Percentiles rank a stretch among this genome's conserved stretches.
phyloP scores from a whole-genome alignment of 2,888 invertebrate genomes.

The Drosophila mettleri region DNA sequence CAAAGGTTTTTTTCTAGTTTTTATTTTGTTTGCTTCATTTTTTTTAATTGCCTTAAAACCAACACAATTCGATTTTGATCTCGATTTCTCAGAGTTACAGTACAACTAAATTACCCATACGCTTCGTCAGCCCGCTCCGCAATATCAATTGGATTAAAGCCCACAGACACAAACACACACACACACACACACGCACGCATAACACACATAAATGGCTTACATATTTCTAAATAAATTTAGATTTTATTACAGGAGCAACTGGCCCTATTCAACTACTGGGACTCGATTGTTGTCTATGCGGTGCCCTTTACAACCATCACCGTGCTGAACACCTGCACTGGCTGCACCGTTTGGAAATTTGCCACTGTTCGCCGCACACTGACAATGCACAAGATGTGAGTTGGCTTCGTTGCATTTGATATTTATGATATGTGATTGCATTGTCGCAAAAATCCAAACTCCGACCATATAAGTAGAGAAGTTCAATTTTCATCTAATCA shows the following conservation, averaged over 20 bases:
- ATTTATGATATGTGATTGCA: slow-evolving; percentile 3
- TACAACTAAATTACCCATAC: slow-evolving; percentile 42
- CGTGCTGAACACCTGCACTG: slow-evolving; percentile 90
- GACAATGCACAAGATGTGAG: slow-evolving; percentile 83
- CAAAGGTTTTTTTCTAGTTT: background rate
- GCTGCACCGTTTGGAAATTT: slow-evolving; percentile 88
- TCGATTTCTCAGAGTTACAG: slow-evolving; percentile 5
- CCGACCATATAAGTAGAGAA: background rate
- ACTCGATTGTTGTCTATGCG: slow-evolving; percentile 90
- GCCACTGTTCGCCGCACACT: slow-evolving; percentile 85
- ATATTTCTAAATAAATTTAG: slow-evolving; percentile 1
- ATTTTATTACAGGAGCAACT: slow-evolving; percentile 86
- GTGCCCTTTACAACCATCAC: slow-evolving; percentile 90
- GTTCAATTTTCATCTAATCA: slow-evolving; percentile 9
- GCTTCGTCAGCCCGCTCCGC: background rate
- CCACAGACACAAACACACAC: background rate
- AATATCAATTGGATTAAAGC: slow-evolving; percentile 18
- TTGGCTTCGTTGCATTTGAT: slow-evolving; percentile 2
- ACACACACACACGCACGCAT: background rate
- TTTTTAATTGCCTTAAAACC: slow-evolving; percentile 1
- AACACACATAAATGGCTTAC: background rate
- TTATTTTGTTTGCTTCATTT: background rate
- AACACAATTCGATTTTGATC: slow-evolving; percentile 22
- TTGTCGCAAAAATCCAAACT: background rate
- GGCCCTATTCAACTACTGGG: slow-evolving; percentile 88